Evolutionary conservation across 2,113 vertebrate species (phyloP), one percentile per base, ranked within the genome.

Genomic region (Blennius ocellaris): DNA sequence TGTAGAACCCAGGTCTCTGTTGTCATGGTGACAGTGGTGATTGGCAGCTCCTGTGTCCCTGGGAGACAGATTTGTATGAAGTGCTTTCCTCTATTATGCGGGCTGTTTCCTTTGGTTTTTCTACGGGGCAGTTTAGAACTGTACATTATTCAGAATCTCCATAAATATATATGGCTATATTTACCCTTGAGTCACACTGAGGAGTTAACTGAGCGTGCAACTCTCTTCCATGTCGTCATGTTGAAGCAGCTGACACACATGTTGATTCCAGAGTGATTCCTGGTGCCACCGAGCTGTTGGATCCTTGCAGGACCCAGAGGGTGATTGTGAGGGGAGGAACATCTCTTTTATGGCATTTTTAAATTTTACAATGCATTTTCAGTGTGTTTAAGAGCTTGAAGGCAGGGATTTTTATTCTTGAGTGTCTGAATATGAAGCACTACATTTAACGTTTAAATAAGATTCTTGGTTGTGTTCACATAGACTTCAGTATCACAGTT

Each of bases 11-110:
- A 39, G 63, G 78, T 76, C 65, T 83, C 68, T 65, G 88, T 92
- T 81, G 88, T 89, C 87, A 88, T 89, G 85, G 87, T 76, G 86
- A 90, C 87, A 64, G 69, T 2, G 12, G 40, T 90, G 90, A 92
- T 78, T 85, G 92, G 89, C 89, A 89, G 69, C 53, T 72, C 51
- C 76, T 64, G 55, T 82, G 73, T 90, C 76, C 49, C 65, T 48
- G 56, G 14, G 66, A 83, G 90, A 90, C 87, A 88, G 88, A 87
- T 85, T 74, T 83, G 80, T 87, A 78, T 70, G 84, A 89, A 74
- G 76, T 16, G 15, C 69, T 83, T 63, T 66, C 78, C 73, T 71
- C 80, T 81, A 69, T 89, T 82, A 79, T 84, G 69, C 53, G 67
- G 39, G 60, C 60, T 57, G 63, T 38, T 87, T 70, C 41, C 56